Evolutionary conservation across 1,140 invertebrate species (phyloP).

Genomic region (Bombus ignitus): DNA sequence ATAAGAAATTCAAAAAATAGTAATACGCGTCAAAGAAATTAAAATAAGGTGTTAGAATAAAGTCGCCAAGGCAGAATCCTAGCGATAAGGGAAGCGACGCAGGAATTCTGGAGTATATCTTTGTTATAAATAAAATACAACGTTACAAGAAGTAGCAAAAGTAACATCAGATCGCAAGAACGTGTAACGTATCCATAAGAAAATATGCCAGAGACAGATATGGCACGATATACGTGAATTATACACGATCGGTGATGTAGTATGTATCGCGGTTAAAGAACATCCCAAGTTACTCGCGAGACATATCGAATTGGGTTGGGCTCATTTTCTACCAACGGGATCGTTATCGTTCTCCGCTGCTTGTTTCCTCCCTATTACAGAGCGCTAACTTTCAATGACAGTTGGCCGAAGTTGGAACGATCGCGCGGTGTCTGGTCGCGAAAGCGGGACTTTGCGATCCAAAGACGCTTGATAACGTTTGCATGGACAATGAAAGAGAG

Average conservation of each 20-base stretch:
- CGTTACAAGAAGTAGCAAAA: too few species aligned
- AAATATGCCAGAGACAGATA: background rate
- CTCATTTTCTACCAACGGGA: background rate
- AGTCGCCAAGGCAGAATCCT: too few species aligned
- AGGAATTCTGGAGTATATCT: too few species aligned
- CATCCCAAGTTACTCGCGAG: background rate
- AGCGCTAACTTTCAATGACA: slow-evolving; percentile 23
- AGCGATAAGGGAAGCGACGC: too few species aligned
- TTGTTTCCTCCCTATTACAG: background rate
- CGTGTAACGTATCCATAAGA: background rate
- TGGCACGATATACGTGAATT: background rate
- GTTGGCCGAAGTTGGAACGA: slow-evolving; percentile 15
- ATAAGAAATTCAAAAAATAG: too few species aligned
- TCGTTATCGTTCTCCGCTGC: background rate
- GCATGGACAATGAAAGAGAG: slow-evolving; percentile 13
- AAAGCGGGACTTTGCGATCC: slow-evolving; percentile 5
- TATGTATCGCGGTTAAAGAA: background rate
- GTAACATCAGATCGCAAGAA: background rate
- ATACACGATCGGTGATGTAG: background rate
- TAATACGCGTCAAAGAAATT: too few species aligned
- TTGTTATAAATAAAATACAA: too few species aligned
- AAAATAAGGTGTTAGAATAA: too few species aligned
- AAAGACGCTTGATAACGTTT: slow-evolving; percentile 27
- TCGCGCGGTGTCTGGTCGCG: slow-evolving; percentile 12
- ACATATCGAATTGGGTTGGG: background rate